Base-by-base conservation (phyloP, 2,797 vertebrate species). In the Paedocypris micromegethes region DNA sequence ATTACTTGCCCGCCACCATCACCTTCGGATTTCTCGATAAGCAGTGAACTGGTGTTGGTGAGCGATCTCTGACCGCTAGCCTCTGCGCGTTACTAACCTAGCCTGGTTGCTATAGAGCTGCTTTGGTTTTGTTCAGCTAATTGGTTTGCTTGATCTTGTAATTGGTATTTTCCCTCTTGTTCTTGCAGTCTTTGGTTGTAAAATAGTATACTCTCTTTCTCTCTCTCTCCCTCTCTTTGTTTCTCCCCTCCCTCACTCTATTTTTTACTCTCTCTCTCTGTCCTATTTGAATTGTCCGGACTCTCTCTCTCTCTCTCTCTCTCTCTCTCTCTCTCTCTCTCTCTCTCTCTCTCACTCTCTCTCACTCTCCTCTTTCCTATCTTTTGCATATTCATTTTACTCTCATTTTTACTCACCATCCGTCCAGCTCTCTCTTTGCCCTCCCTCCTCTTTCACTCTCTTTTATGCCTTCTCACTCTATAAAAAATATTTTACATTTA, bases 71-170 rank as follows among this genome's bases (percentile, higher is more conserved):
- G 67, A 75, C 70, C 67, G 40, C 62, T 73, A 8, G 23, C 58
- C 8, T 66, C 66, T 62, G 9, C 40, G 56, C 64, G 58, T 60
- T 75, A 75, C 70, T 72, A 70, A 67, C 66, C 64, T 60, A 66
- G 65, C 54, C 66, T 70, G 56, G 68, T 57, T 72, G 62, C 52
- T 70, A 40, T 70, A 45, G 53, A 43, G 7, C 54, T 62, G 40
- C 52, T 57, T 45, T 38, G 53, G 46, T 53, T 64, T 70, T 63
- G 59, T 70, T 63, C 7, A 57, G 48, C 42, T 66, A 75, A 66
- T 75, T 55, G 59, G 56, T 75, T 78, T 68, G 41, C 73, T 72
- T 74, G 62, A 77, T 76, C 58, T 50, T 72, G 64, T 68, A 77
- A 73, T 67, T 64, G 68, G 68, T 55, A 74, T 44, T 58, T 57